Base-by-base conservation (phyloP, 2,113 vertebrate genomes). In the Mesoclemmys tuberculata region DNA sequence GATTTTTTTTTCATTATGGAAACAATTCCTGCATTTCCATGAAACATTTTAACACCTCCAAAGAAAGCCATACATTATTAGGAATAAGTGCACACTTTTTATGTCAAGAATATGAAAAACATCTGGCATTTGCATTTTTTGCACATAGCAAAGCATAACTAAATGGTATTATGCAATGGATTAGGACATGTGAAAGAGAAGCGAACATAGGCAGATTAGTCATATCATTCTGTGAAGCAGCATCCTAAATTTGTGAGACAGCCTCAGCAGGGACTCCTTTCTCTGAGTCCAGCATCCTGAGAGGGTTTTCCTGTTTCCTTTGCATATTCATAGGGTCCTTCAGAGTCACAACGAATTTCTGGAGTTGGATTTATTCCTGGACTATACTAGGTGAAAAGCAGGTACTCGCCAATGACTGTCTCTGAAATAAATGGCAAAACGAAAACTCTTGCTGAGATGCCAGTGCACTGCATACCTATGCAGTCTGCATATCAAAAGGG, bases 161-260 rank as follows among this genome's bases (percentile, higher is more conserved):
- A 10, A 6, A 1, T 21, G 48, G 6, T 3, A 1, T 31, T 55
- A 46, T 26, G 35, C 8, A 8, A 71, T 0, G 1, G 6, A 85
- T 18, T 27, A 44, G 83, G 89, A 55, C 21, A 79, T 7, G 49
- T 24, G 85, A 85, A 54, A 16, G 91, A 56, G 88, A 90, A 61
- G 58, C 92, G 61, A 22, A 38, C 8, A 10, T 38, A 71, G 19
- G 64, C 64, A 71, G 35, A n/a, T 5, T 10, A 71, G 64, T 38
- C 18, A 22, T 9, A 71, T 38, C n/a, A 38, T 71, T 71, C 64
- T 71, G 18, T 38, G n/a, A 16, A 71, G 64, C 64, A 38, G 64
- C n/a, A 38, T 38, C n/a, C 64, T 71, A 71, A 71, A 21, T 38
- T 38, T 38, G 7, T 68, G 31, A 68, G 35, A n/a, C 61, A 68